These are phyloP conservation scores for Pseudorhiza aurosa DNA, from an alignment of 30 jellyfish, hydroid and myxozoan genomes.

Conservation along the genomic window DNA sequence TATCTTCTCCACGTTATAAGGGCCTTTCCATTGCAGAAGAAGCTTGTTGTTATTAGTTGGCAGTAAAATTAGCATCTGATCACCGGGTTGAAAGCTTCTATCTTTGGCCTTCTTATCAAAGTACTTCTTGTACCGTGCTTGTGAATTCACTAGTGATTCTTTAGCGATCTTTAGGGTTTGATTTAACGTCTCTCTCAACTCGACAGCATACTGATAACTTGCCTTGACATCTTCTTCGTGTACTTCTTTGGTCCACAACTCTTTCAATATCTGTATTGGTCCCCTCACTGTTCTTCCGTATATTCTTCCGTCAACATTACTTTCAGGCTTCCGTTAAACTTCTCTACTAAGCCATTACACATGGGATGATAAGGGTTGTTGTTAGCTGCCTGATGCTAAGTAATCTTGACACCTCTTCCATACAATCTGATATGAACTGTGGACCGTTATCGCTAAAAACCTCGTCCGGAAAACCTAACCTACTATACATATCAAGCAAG, in stretches of 20 bases:
- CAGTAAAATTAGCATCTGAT: constrained; percentile 36
- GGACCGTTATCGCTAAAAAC: constrained; percentile 46
- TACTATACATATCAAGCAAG: constrained; percentile 41
- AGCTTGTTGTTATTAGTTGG: constrained; percentile 67
- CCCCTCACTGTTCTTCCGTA: constrained; percentile 74
- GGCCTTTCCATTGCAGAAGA: constrained; percentile 74
- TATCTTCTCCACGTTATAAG: constrained; percentile 19
- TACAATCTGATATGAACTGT: constrained; percentile 56
- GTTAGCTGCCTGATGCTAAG: constrained; percentile 20
- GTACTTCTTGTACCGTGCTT: constrained; percentile 31
- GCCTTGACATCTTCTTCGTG: constrained; percentile 15
- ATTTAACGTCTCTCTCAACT: constrained; percentile 42
- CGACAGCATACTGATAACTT: constrained; percentile 61
- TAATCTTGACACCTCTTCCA: constrained; percentile 54
- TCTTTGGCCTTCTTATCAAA: constrained; percentile 22
- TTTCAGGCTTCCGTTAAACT: constrained; percentile 55
- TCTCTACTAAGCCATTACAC: constrained; percentile 58
- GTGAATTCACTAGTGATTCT: constrained; percentile 18
- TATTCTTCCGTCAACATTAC: constrained; percentile 18
- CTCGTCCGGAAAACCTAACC: constrained; percentile 53
- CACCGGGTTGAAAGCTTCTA: constrained; percentile 49
- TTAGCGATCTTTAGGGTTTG: constrained; percentile 20
- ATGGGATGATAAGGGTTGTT: constrained; percentile 62
- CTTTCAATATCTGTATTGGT: constrained; percentile 44
- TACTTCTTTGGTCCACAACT: constrained; percentile 60